Base-by-base conservation (phyloP, 2,113 vertebrate species). In the Ornithorhynchus anatinus region DNA sequence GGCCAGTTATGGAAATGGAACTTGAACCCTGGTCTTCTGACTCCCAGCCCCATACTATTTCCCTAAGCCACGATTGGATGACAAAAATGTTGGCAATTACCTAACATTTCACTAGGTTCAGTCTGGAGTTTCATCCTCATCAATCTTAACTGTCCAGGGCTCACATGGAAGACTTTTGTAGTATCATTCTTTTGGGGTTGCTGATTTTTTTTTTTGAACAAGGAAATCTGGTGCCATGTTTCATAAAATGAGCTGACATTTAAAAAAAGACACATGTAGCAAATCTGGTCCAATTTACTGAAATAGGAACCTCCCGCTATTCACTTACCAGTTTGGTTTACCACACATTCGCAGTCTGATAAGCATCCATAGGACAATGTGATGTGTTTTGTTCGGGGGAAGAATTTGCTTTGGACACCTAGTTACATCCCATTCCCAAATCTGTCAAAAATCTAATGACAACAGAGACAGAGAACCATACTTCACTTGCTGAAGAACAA, bases 341-440 rank as follows among this genome's bases (percentile, higher is more conserved):
- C 77, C 63, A 32, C n/a, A 59, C 53, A 54, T 54, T 69, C 5
- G 69, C 39, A 64, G 17, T 60, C 79, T 79, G 64, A 77, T 88
- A 72, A 86, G 63, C 45, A 59, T 15, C 68, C 32, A 23, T 39
- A 53, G 44, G 11, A 43, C 63, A 59, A 66, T 85, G 25, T 43
- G 76, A 56, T 73, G 35, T 79, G 79, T 91, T 89, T 81, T 89
- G 48, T 73, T 32, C 0, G 59, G 59, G 87, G 39, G 25, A 82
- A 85, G 72, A 88, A 79, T 68, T 62, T 81, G 59, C 50, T 66
- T 88, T 77, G 7, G 5, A 85, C 84, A 92, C 69, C 90, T 93
- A 92, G 90, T 94, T 94, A 92, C 4, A 86, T 81, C 61, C 76
- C 80, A 93, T 92, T 93, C 78, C 15, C 16, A 85, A 91, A 93